Conservation (phyloP, 2,888 invertebrate species). For the Colletes collaris region DNA sequence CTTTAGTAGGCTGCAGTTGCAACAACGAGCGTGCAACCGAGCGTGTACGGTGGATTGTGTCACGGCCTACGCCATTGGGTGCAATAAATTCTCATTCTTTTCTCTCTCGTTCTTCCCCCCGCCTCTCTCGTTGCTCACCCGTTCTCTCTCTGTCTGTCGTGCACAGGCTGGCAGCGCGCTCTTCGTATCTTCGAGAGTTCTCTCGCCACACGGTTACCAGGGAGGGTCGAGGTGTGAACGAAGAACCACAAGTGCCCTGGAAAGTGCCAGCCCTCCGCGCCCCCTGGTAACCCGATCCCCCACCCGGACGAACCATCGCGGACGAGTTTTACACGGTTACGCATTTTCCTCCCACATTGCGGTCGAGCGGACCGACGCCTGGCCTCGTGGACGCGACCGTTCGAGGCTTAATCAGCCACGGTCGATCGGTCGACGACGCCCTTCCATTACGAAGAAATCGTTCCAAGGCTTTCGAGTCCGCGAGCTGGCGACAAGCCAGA, state of each 20-base stretch:
- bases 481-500: conserved; percentile 54
- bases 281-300: conserved; percentile 77
- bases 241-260: conserved; percentile 81
- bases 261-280: conserved; percentile 70
- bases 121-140: not conserved
- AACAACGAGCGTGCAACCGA: conserved; percentile 33
- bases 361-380: conserved; percentile 26
- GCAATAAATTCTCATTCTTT: conserved; percentile 54
- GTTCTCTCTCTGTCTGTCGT: conserved; percentile 9
- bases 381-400: conserved; percentile 33
- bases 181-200: conserved; percentile 63
- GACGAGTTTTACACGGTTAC: conserved; percentile 76
- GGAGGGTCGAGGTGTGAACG: conserved; percentile 80
- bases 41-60: conserved; percentile 31
- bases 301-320: conserved; percentile 39
- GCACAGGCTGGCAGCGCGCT: conserved; percentile 22
- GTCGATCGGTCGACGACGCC: conserved; percentile 70
- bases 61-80: conserved; percentile 55
- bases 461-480: conserved; percentile 63
- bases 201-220: conserved; percentile 50
- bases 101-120: conserved; percentile 18
- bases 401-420: conserved; percentile 70
- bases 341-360: conserved; percentile 67
- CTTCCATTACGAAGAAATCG: conserved; percentile 63
- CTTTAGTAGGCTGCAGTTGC: conserved; percentile 43